phyloP scores from a whole-genome alignment of 1,140 invertebrate genomes.

The Drosophila sulfurigaster region DNA sequence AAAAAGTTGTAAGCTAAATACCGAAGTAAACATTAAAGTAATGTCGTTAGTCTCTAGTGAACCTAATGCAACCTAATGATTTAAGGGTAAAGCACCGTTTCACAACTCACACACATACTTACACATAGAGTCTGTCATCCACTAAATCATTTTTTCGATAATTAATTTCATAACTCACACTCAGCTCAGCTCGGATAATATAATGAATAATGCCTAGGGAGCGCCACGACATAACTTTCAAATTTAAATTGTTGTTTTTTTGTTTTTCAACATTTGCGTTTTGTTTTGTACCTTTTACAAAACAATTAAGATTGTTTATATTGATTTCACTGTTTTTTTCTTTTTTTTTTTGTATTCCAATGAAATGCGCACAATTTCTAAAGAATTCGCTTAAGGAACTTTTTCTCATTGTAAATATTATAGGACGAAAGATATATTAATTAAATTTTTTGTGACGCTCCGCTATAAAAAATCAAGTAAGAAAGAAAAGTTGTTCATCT shows the following conservation, averaged over 20 bases:
- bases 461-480: background rate
- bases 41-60: constrained; percentile 54
- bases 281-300: background rate
- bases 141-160: constrained; percentile 6
- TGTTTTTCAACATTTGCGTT: constrained; percentile 1
- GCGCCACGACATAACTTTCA: constrained; percentile 25
- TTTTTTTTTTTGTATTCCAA: constrained; percentile 11
- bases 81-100: constrained; percentile 27
- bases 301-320: constrained; percentile 19
- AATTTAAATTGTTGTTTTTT: constrained; percentile 4
- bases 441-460: constrained; percentile 37
- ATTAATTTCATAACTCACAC: constrained; percentile 22
- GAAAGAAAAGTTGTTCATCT: constrained; percentile 12
- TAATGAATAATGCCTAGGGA: constrained; percentile 14
- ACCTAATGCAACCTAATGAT: constrained; percentile 33
- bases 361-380: constrained; percentile 74
- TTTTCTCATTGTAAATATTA: constrained; percentile 69
- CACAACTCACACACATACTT: constrained; percentile 19
- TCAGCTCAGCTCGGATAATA: constrained; percentile 19
- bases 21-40: constrained; percentile 55
- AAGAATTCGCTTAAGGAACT: constrained; percentile 50
- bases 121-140: background rate
- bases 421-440: constrained; percentile 37
- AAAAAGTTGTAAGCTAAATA: constrained; percentile 65
- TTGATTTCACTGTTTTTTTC: constrained; percentile 1